A percentile compares a stretch with the other conserved stretches of the same genome.
phyloP scores from a whole-genome alignment of 92 coral and sea anemone genomes.

The Palythoa grandis region DNA sequence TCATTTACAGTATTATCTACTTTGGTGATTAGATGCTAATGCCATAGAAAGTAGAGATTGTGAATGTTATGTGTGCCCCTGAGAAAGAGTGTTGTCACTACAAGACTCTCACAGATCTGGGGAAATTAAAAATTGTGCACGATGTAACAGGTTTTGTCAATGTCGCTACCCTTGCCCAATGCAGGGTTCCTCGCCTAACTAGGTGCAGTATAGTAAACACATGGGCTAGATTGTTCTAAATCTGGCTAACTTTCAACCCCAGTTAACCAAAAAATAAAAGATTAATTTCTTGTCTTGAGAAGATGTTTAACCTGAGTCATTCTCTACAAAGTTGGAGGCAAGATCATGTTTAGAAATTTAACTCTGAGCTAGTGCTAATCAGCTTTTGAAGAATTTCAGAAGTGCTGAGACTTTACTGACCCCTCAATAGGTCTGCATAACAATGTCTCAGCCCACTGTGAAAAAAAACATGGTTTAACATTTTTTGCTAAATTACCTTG shows the following conservation, averaged over 20 bases:
- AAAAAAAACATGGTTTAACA: neutral
- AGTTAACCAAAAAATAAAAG: neutral
- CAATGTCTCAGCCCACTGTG: neutral
- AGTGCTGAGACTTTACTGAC: neutral
- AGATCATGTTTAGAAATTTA: neutral
- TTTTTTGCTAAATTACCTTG: neutral
- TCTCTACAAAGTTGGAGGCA: neutral
- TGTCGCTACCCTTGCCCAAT: too few relatives aligned
- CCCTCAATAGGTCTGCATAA: neutral
- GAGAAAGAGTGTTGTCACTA: neutral
- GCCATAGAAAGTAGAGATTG: constrained; percentile 1
- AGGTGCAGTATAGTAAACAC: neutral
- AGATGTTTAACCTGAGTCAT: neutral
- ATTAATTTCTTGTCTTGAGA: neutral
- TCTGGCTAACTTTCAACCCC: neutral
- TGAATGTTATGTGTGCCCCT: constrained; percentile 4
- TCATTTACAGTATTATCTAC: neutral
- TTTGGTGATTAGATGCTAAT: constrained; percentile 14
- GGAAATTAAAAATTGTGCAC: neutral
- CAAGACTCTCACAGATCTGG: neutral
- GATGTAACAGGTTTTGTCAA: too few relatives aligned
- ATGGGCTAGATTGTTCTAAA: neutral
- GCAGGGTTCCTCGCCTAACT: neutral
- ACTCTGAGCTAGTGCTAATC: neutral
- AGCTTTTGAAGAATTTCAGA: too few relatives aligned